Evolutionary conservation across 2,113 vertebrate species (phyloP), one percentile per base, ranked within the genome.

Genomic region (Neotragus pygmaeus): DNA sequence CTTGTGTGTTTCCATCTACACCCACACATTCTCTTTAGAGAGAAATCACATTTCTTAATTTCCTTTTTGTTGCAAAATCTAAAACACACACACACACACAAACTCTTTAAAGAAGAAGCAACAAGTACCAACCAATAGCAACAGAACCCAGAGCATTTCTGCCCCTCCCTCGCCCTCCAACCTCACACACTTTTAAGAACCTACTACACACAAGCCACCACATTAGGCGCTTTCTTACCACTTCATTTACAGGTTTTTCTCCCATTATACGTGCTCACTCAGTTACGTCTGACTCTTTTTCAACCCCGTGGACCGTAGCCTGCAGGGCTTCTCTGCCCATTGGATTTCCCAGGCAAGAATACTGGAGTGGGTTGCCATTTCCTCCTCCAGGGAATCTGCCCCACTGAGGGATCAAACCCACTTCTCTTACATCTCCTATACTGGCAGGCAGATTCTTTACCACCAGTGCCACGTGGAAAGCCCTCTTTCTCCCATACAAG

Each of bases 41-140:
- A 86, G 53, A 85, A 95, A 84, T 60, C 66, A 36, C 10, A 70
- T 64, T 95, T 62, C 33, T 82, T 87, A 92, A 95, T 95, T 88
- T 93, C 6, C 21, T 75, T 92, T 94, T 81, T 49, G 66, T 94
- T 49, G 2, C 19, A 84, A 84, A 77, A 88, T 86, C 49, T 80
- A 39, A 70, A 39, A 88, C 66, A 94, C 70, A 91, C n/a, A n/a
- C n/a, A n/a, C 7, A 55, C 28, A 49, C 95, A 53, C 77, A 80
- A 49, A 30, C 23, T 64, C 30, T 80, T 55, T 97, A 30, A 77
- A 80, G n/a, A 75, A 92, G 47, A 83, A 33, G 8, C 30, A 19
- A 60, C 30, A 57, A 88, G 77, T 14, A 33, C 73, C 47, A 78
- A 27, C 27, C 27, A 62, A 47, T 2, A n/a, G 2, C 19, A 55